Evolutionary conservation across 2,888 invertebrate species (phyloP), one percentile per base, ranked within the genome.

Genomic region (Cheilosia variabilis): DNA sequence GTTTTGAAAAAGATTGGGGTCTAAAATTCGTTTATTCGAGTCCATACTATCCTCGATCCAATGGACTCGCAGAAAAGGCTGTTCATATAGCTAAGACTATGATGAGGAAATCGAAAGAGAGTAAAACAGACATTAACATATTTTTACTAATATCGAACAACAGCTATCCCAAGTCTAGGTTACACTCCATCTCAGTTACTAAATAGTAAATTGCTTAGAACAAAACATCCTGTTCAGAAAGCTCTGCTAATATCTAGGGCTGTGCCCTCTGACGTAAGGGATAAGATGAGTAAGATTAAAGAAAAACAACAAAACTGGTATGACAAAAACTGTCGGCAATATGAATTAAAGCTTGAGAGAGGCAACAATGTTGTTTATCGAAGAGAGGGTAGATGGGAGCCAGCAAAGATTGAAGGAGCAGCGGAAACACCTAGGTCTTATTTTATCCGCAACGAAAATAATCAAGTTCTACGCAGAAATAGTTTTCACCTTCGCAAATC

Each of bases 331-430:
- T 31, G 24, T 58, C n/a, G 47, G n/a, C 24, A 15, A 50, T 50
- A 66, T 45, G 52, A 76, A 66, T 34, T 68, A 22, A 43, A 50
- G n/a, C 66, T 76, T 24, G 13, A 5, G 34, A 34, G 34, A 57
- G 50, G 58, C n/a, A 34, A 76, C 13, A 65, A 75, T 65, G 57
- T 65, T 58, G 65, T 60, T 31, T 52, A 57, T 65, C 17, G 45
- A 19, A 75, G 31, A 5, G 55, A 69, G 22, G 69, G 58, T 34
- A 34, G 34, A 9, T 34, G 69, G 37, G 47, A 58, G 31, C 58
- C 58, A 50, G 34, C 63, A 15, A 71, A 7, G 19, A 41, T 47
- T 58, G 34, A 43, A 13, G 24, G 34, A 22, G 19, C 19, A 34
- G 22, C 34, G n/a, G 17, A 34, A 57, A 19, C 19, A 37, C 53